These are phyloP conservation scores for Sciurus carolinensis DNA, from an alignment of 2,797 vertebrate genomes.

Conservation along the genomic window DNA sequence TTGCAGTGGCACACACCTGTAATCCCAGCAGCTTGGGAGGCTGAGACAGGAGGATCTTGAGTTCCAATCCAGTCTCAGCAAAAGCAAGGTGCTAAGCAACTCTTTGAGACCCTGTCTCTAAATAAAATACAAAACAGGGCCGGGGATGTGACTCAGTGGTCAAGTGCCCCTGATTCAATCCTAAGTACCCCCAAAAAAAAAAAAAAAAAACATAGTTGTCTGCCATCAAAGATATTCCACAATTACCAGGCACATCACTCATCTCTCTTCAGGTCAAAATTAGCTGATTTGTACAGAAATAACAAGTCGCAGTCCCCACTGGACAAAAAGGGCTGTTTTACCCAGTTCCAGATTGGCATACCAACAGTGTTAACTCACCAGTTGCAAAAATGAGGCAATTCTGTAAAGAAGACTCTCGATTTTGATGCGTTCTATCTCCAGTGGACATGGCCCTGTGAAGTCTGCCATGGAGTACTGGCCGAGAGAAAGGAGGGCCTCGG, in stretches of 20 bases:
- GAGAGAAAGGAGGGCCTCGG: conserved; percentile 96
- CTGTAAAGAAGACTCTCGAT: conserved; percentile 97
- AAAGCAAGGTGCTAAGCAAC: too few species aligned
- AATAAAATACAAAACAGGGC: too few species aligned
- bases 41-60: too few species aligned
- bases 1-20: too few species aligned
- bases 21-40: too few species aligned
- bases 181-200: too few species aligned
- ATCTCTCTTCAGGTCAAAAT: background rate
- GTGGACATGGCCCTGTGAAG: conserved; percentile 88
- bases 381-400: conserved; percentile 97
- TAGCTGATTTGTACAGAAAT: background rate
- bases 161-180: too few species aligned
- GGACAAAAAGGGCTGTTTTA: background rate
- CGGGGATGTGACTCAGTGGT: too few species aligned
- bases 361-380: conserved; percentile 91
- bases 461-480: conserved; percentile 92
- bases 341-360: background rate
- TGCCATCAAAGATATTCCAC: conserved; percentile 7
- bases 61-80: too few species aligned
- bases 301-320: background rate
- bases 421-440: conserved; percentile 92
- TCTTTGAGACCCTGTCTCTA: too few species aligned
- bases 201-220: conserved; percentile 28
- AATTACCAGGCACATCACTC: background rate